These are phyloP conservation scores for Rhagoletis pomonella DNA, from an alignment of 1,140 invertebrate species.

Conservation along the genomic window DNA sequence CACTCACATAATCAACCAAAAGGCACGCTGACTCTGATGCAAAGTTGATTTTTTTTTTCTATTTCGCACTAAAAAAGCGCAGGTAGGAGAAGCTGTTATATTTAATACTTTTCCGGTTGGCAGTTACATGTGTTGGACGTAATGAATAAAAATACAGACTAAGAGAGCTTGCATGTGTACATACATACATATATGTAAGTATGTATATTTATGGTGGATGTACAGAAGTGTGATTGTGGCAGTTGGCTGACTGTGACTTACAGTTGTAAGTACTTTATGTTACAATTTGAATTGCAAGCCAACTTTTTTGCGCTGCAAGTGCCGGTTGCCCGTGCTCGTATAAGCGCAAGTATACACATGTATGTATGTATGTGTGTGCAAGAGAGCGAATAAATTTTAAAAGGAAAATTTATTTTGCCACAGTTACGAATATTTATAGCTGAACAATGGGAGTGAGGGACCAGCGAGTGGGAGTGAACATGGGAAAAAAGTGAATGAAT, in stretches of 20 bases:
- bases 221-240: neutral
- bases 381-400: conserved; percentile 45
- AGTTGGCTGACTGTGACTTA: conserved; percentile 37
- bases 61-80: neutral
- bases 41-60: neutral
- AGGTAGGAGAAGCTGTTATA: neutral
- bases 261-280: conserved; percentile 49
- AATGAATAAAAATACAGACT: conserved; percentile 48
- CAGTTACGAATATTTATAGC: conserved; percentile 51
- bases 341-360: neutral
- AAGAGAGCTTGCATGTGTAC: conserved; percentile 14
- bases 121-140: conserved; percentile 49
- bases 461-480: neutral
- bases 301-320: conserved; percentile 8
- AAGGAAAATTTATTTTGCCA: conserved; percentile 51
- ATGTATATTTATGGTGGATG: too few relatives aligned
- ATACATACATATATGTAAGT: neutral
- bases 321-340: neutral
- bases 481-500: neutral
- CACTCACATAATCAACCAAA: too few relatives aligned
- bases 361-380: neutral
- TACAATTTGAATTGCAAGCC: conserved; percentile 47
- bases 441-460: neutral
- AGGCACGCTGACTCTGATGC: neutral
- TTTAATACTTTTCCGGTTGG: conserved; percentile 49